phyloP scores from a whole-genome alignment of 1,140 invertebrate species.

The Vollenhovia emeryi region DNA sequence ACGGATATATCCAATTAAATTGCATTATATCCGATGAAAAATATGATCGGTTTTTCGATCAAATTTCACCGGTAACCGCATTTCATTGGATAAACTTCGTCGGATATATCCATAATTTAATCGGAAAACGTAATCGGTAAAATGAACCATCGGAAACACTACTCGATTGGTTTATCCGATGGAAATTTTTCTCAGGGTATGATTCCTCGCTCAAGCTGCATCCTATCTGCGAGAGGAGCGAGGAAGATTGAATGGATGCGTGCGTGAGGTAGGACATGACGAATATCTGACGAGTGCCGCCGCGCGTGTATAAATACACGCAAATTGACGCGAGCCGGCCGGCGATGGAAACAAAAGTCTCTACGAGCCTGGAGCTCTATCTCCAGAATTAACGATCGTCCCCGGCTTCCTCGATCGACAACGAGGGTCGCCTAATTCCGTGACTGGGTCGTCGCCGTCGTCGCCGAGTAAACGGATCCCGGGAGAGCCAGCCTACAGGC shows the following conservation, averaged over 20 bases:
- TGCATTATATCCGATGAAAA: no score
- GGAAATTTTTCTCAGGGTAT: no score
- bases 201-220: neutral
- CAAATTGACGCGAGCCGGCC: neutral
- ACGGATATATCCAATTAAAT: no score
- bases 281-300: conserved; percentile 10
- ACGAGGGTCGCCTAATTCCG: conserved; percentile 37
- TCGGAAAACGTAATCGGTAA: no score
- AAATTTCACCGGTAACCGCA: no score
- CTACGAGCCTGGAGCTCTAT: conserved; percentile 6
- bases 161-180: no score
- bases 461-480: conserved; percentile 1
- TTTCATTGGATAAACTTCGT: no score
- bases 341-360: conserved; percentile 13
- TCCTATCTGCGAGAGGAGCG: neutral
- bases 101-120: no score
- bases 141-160: no score
- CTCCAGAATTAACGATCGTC: conserved; percentile 35
- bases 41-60: no score
- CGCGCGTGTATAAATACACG: neutral
- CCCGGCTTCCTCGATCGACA: conserved; percentile 1
- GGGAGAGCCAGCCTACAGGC: neutral
- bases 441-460: conserved; percentile 2
- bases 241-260: neutral
- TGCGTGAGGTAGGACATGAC: neutral